phyloP scores from a whole-genome alignment of 2,888 invertebrate species.

The Harpalus rubripes region DNA sequence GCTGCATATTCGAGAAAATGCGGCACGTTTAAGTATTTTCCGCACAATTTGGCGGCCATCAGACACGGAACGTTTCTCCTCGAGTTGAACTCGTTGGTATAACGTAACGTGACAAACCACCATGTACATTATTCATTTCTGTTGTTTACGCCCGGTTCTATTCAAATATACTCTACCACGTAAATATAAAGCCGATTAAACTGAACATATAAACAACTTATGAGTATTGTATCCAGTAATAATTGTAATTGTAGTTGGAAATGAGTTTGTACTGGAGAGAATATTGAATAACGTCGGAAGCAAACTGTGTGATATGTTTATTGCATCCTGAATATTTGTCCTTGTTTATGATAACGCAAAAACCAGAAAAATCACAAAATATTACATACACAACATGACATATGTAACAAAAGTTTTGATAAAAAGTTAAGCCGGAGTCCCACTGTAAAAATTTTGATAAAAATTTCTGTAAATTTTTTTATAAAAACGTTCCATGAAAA shows the following conservation, averaged over 20 bases:
- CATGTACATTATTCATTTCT: neutral
- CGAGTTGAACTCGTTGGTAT: neutral
- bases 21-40: neutral
- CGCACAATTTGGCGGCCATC: neutral
- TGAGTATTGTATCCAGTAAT: neutral
- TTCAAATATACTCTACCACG: neutral
- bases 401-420: no score
- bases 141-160: neutral
- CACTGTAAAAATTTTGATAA: no score
- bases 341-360: neutral
- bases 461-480: no score
- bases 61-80: neutral
- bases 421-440: no score
- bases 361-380: neutral
- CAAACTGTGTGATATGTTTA: neutral
- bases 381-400: neutral
- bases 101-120: constrained; percentile 1
- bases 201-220: neutral
- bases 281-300: neutral
- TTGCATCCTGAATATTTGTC: neutral
- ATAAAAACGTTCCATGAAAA: no score
- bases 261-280: neutral
- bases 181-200: neutral
- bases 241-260: neutral
- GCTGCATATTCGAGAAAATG: neutral